Base-by-base conservation (phyloP, 2,113 vertebrate genomes). In the Pogonocichla stellata region DNA sequence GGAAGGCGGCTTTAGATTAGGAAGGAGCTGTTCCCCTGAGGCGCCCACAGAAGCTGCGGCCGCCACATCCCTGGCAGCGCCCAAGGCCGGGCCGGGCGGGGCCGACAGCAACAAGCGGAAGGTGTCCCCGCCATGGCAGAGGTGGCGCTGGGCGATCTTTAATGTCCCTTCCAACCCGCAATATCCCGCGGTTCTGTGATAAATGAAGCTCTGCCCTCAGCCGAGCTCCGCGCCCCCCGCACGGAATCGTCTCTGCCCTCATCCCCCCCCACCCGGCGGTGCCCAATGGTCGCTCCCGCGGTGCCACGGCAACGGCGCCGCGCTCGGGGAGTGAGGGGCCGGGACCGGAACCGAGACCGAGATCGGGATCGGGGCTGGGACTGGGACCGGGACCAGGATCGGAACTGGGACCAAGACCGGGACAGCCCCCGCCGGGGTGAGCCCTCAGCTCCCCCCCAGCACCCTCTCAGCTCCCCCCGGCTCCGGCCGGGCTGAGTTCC, bases 11-110 rank as follows among this genome's bases (percentile, higher is more conserved):
- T 33, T 70, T 33, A 36, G 31, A 4, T 18, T 0, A 23, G 0
- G 3, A 45, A 25, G 20, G 3, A 50, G 36, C 5, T 4, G 10
- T 1, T 31, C 33, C 11, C 7, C 12, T 2, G 24, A 66, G 62
- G 1, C 0, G 34, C 57, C 64, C 43, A 10, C 2, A 40, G n/a
- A 2, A 45, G 20, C 19, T 3, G 24, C 0, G 50, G 36, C 12
- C 3, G 43, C 36, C 33, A 16, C 50, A 19, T 22, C 25, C 43
- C 43, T 18, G 65, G 17, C 0, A 48, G 14, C 2, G 53, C 1
- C 51, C 66, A 34, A 40, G 26, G 42, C 48, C 64, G 12, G 45
- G 38, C 3, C 6, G 43, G 36, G 13, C 0, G 3, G 33, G 12
- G 22, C 5, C 19, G 4, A 0, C 1, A 57, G 43, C 65, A 58